These are phyloP conservation scores for Eulemur macaco DNA, from an alignment of 2,113 vertebrate species.

Conservation along the genomic window DNA sequence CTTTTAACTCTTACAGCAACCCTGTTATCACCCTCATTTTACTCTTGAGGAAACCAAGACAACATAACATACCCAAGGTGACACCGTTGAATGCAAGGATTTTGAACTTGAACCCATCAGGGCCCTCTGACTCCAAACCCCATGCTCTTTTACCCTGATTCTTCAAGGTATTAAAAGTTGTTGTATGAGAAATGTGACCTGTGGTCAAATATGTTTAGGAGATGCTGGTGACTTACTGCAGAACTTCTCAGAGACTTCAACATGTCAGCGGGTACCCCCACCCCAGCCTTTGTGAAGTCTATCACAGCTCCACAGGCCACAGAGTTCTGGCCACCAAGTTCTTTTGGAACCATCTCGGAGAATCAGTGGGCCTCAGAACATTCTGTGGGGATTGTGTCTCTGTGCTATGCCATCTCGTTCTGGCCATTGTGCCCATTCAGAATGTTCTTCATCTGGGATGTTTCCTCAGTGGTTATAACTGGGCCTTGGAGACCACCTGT, in stretches of 20 bases:
- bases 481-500: no score
- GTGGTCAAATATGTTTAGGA: neutral
- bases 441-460: neutral
- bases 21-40: neutral
- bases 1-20: neutral
- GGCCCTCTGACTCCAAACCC: neutral
- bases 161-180: constrained; percentile 10
- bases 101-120: neutral
- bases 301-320: neutral
- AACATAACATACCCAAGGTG: neutral
- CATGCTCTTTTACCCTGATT: neutral
- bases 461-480: neutral
- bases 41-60: neutral
- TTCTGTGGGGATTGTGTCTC: accelerated
- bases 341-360: neutral
- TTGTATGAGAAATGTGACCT: neutral
- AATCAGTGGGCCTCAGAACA: neutral
- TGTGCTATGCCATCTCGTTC: neutral
- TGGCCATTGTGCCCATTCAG: neutral
- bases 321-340: neutral
- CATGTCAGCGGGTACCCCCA: no score
- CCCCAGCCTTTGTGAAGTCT: neutral
- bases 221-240: neutral
- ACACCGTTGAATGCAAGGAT: neutral
- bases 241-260: neutral